These are phyloP conservation scores for Xanthia togata DNA, from an alignment of 2,888 invertebrate genomes.

Conservation along the genomic window DNA sequence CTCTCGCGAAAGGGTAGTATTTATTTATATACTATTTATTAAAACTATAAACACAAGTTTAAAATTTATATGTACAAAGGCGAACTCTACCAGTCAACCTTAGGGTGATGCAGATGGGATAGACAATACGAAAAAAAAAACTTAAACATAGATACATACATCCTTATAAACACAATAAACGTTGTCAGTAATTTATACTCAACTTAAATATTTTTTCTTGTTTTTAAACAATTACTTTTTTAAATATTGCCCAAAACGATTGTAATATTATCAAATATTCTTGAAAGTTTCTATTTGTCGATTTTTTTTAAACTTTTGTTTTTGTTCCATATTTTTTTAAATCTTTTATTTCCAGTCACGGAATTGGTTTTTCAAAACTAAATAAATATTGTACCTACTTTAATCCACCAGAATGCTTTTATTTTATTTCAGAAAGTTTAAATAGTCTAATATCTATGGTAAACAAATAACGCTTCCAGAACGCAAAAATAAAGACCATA, in stretches of 20 bases:
- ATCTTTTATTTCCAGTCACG: neutral
- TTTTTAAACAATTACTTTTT: neutral
- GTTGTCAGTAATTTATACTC: neutral
- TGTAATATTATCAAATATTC: neutral
- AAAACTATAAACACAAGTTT: too few relatives aligned
- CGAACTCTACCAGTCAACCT: too few relatives aligned
- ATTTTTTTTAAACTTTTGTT: neutral
- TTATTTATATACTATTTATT: too few relatives aligned
- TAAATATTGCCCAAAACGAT: neutral
- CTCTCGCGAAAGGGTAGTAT: neutral
- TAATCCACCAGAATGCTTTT: neutral
- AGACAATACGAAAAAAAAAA: too few relatives aligned
- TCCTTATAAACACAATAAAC: too few relatives aligned
- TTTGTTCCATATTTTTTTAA: neutral
- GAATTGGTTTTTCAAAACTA: neutral
- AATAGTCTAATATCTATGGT: too few relatives aligned
- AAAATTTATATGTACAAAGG: too few relatives aligned
- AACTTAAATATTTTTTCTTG: neutral
- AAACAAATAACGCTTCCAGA: too few relatives aligned
- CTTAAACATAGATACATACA: too few relatives aligned
- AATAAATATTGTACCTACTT: neutral
- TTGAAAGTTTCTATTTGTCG: neutral
- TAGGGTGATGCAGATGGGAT: too few relatives aligned
- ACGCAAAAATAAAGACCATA: neutral
- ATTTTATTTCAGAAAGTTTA: too few relatives aligned